Evolutionary conservation across 1,140 invertebrate genomes (phyloP), one percentile per base, ranked within the genome.

Genomic region (Pteromalus puparum): DNA sequence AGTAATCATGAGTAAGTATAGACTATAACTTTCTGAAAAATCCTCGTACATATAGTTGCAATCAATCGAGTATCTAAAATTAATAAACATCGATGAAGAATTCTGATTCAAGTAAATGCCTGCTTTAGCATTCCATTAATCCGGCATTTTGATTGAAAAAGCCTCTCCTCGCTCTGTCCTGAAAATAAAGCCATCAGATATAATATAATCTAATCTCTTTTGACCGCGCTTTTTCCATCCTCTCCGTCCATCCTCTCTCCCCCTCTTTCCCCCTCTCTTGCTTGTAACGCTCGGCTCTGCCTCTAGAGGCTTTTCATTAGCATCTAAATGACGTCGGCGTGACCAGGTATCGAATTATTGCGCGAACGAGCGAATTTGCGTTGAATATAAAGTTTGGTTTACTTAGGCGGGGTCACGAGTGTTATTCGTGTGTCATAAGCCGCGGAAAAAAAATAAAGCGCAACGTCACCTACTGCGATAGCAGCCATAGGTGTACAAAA

Each of bases 341-440:
- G 73, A 46, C 46, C 13, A 77, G 75, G 75, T 77, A 77, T 77
- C 75, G 42, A 77, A 77, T 77, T 77, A 77, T 77, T 53, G 48
- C 75, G 28, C 38, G 73, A 9, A 46, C 73, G 73, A 75, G 73
- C 21, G 30, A 75, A 48, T 75, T 75, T 46, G 21, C 73, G 73
- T 75, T 75, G 73, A 75, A 48, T 75, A 75, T 46, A 75, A 75
- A 75, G 38, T 75, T 75, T 26, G 38, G 34, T 75, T 75, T 75
- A 26, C 73, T 75, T 48, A 75, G 73, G 9, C 9, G 10, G 34
- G 34, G 24, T 46, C 42, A 12, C 6, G 42, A 46, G 72, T 38
- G 72, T 74, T 38, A 70, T 26, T 28, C 68, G 72, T 38, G 13
- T 38, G 34, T 73, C 30, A 73, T 73, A 73, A 61, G 53, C 21